Conservation (phyloP, 2,113 vertebrate species). For the Sander vitreus region DNA sequence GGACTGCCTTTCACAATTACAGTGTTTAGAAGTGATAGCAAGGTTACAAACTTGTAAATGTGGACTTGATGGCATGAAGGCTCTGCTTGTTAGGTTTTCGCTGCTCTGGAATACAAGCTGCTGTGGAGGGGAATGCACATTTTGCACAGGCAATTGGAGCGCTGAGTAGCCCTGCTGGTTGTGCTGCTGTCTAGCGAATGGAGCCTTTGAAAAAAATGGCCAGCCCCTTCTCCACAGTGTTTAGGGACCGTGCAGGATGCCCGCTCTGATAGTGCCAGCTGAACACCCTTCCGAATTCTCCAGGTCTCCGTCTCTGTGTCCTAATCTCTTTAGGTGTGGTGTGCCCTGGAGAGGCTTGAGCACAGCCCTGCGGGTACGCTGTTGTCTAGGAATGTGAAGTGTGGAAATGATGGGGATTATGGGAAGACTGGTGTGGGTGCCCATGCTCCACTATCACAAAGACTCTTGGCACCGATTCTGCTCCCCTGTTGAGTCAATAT, state of each 20-base stretch:
- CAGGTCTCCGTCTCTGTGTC: slow-evolving; percentile 86
- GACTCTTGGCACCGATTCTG: slow-evolving; percentile 79
- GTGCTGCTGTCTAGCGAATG: slow-evolving; percentile 64
- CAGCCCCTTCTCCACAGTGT: slow-evolving; percentile 83
- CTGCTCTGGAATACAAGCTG: slow-evolving; percentile 58
- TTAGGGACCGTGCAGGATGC: slow-evolving; percentile 85
- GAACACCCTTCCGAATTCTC: slow-evolving; percentile 85
- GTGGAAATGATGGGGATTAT: slow-evolving; percentile 87
- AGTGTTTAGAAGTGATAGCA: slow-evolving; percentile 74
- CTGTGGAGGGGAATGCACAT: slow-evolving; percentile 69
- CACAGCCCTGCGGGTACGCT: slow-evolving; percentile 82
- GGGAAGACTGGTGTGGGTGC: slow-evolving; percentile 85
- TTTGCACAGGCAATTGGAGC: slow-evolving; percentile 66
- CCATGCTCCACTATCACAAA: slow-evolving; percentile 84
- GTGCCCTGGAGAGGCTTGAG: slow-evolving; percentile 85
- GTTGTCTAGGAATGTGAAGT: slow-evolving; percentile 89
- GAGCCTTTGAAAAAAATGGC: slow-evolving; percentile 78
- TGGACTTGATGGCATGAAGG: slow-evolving; percentile 68
- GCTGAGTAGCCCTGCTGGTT: slow-evolving; percentile 73
- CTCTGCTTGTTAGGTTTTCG: slow-evolving; percentile 72
- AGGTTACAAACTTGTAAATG: slow-evolving; percentile 78
- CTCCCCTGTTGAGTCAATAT: slow-evolving; percentile 81
- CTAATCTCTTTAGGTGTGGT: slow-evolving; percentile 90
- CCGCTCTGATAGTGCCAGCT: slow-evolving; percentile 84
- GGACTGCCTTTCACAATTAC: slow-evolving; percentile 66